Conservation (phyloP, 2,797 vertebrate genomes). For the Argya squamiceps region DNA sequence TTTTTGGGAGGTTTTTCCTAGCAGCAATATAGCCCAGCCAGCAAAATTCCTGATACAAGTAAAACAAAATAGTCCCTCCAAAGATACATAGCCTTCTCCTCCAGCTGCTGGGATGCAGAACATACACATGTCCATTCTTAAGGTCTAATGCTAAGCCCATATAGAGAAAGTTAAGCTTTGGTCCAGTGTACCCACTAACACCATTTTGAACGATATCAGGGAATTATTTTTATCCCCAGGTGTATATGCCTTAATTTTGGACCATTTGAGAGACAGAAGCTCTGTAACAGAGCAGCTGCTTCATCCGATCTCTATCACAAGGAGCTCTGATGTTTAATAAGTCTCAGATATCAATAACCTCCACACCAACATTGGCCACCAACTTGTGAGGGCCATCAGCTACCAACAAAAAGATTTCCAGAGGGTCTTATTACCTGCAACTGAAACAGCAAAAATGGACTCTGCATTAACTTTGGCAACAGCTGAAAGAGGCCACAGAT, state of each 20-base stretch:
- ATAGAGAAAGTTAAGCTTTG: neutral
- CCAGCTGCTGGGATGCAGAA: neutral
- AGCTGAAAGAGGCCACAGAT: neutral
- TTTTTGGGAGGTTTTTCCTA: neutral
- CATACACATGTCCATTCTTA: neutral
- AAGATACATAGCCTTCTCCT: neutral
- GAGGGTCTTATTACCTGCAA: neutral
- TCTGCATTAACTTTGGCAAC: neutral
- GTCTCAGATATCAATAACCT: neutral
- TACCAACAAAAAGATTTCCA: neutral
- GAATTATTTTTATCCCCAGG: neutral
- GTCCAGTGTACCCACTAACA: neutral
- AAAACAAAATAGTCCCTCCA: neutral
- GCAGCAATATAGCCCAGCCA: neutral
- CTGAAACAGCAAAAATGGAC: neutral
- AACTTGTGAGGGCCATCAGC: neutral
- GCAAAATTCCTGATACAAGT: neutral
- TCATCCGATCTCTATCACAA: neutral
- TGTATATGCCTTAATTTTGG: neutral
- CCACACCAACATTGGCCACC: neutral
- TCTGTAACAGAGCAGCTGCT: neutral
- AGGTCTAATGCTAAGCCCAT: neutral
- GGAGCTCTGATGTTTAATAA: neutral
- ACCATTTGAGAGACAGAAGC: neutral
- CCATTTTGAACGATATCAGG: neutral